Evolutionary conservation across 2,888 invertebrate species (phyloP), one percentile per base, ranked within the genome.

Genomic region (Diabrotica balteata): DNA sequence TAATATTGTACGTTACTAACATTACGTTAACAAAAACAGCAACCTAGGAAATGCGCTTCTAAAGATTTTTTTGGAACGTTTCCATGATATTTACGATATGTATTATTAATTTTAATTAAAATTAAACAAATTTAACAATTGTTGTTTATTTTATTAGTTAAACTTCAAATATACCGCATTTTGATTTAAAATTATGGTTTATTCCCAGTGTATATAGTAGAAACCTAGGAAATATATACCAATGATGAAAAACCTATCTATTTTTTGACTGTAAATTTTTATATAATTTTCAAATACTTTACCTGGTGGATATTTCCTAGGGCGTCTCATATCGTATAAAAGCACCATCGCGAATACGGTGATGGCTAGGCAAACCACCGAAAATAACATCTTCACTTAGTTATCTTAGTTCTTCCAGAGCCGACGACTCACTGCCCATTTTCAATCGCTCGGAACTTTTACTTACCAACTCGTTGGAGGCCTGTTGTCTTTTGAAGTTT

Each of bases 241-340:
- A 32, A 32, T 32, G 5, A 4, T 32, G 32, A 32, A 53, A 32
- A 22, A 22, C 6, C 8, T 7, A 32, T 32, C 7, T 7, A 10
- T n/a, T 43, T 42, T 43, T 55, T 43, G 9, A 7, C 44, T 57
- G 45, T 4, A 58, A n/a, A 46, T 22, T 44, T 46, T 10, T 53
- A 17, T 11, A 50, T 42, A 59, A n/a, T 60, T 77, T 81, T 79
- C 81, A 42, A 57, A 57, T 47, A 47, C 6, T 11, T 57, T 57
- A 87, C 88, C 88, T 76, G 87, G 87, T 4, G 88, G 87, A 79
- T 82, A 88, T 61, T 84, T 83, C 69, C 78, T 81, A 0, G 88
- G 87, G 74, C 85, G 86, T 43, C 78, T 77, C 42, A 82, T 80
- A 62, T 79, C 77, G 52, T 66, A 65, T 45, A 76, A 53, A 46